Conservation (phyloP, 2,113 vertebrate genomes). For the Plotosus lineatus region DNA sequence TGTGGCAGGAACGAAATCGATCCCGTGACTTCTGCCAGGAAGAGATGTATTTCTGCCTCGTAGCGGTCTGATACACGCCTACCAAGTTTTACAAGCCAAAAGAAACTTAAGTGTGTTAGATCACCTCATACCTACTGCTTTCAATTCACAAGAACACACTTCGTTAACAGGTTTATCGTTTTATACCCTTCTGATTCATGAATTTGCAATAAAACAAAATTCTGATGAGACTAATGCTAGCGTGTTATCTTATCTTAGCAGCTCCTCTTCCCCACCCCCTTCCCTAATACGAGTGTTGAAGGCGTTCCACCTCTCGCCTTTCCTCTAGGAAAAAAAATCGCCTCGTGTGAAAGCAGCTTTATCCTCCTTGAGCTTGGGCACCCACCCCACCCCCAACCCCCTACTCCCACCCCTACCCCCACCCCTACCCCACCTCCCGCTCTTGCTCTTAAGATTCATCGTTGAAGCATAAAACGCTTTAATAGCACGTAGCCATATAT, state of each 20-base stretch:
- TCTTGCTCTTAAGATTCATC: background rate
- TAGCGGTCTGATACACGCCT: conserved; percentile 11
- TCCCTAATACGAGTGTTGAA: no score
- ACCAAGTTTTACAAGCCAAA: background rate
- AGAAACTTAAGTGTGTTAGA: background rate
- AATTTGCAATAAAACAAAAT: no score
- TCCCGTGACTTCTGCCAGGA: conserved; percentile 36
- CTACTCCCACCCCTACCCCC: no score
- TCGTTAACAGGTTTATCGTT: no score
- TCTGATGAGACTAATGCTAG: background rate
- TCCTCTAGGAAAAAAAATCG: background rate
- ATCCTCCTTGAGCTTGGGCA: background rate
- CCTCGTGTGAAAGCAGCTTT: background rate
- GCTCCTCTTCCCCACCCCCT: background rate
- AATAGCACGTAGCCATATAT: background rate
- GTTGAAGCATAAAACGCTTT: background rate
- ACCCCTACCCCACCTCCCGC: background rate
- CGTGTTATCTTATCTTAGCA: background rate
- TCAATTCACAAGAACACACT: background rate
- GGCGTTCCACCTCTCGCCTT: background rate
- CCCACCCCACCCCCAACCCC: background rate
- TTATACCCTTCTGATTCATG: background rate
- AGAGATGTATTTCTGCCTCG: conserved; percentile 15
- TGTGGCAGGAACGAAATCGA: conserved; percentile 62
- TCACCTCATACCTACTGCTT: background rate